phyloP scores from a whole-genome alignment of 2,113 vertebrate species.

The Oxygymnocypris stewartii region DNA sequence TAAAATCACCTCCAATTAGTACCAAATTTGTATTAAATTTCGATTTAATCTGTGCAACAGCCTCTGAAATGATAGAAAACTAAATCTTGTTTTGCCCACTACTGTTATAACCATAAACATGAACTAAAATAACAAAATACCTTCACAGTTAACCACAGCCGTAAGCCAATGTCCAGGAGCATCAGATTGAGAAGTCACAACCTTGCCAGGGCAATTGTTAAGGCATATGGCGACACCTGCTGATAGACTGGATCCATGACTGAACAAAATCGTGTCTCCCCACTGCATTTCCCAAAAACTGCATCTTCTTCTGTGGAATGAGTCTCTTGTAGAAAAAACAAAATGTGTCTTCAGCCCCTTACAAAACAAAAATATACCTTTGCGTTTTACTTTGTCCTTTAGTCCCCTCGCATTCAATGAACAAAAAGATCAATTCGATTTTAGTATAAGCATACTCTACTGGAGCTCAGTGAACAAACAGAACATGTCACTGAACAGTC shows the following conservation, averaged over 20 bases:
- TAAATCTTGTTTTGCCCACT: constrained; percentile 5
- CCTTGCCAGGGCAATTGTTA: neutral
- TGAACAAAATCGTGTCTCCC: neutral
- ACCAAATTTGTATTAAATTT: constrained; percentile 16
- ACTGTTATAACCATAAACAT: constrained; percentile 33
- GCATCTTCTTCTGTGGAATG: neutral
- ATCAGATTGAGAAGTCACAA: neutral
- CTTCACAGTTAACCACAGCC: constrained; percentile 2
- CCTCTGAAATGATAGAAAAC: neutral
- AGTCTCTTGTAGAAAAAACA: neutral
- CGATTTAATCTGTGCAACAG: neutral
- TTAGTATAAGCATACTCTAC: neutral
- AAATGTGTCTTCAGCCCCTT: neutral
- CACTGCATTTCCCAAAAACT: neutral
- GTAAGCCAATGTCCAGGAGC: constrained; percentile 28
- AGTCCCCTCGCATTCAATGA: neutral
- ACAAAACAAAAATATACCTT: constrained; percentile 2
- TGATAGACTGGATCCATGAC: neutral
- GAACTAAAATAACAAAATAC: constrained; percentile 33
- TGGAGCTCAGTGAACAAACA: neutral
- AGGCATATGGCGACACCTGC: neutral
- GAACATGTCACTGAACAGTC: no score
- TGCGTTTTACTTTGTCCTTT: neutral
- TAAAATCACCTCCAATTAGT: constrained; percentile 37
- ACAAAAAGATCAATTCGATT: neutral